Conservation (phyloP, 2,797 vertebrate species). For the Sarcophilus harrisii region DNA sequence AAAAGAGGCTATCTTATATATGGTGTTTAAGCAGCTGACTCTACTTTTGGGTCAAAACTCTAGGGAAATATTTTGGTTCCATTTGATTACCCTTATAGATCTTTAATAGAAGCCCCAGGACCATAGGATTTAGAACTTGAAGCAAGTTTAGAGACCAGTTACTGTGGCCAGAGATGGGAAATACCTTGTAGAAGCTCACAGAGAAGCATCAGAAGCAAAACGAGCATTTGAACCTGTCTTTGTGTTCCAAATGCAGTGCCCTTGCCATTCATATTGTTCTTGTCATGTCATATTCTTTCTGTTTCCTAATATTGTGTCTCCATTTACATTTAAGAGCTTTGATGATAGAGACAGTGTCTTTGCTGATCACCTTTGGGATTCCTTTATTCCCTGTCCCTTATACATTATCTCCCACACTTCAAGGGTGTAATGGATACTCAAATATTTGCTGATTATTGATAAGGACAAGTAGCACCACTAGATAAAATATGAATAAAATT, state of each 20-base stretch:
- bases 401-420: background rate
- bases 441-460: background rate
- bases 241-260: background rate
- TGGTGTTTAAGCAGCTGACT: background rate
- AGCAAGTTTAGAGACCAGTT: background rate
- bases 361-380: background rate
- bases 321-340: background rate
- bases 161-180: background rate
- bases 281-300: background rate
- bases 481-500: background rate
- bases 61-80: background rate
- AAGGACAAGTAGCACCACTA: background rate
- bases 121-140: background rate
- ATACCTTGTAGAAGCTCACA: background rate
- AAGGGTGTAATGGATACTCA: background rate
- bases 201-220: background rate
- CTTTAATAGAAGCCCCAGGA: background rate
- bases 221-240: background rate
- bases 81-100: background rate
- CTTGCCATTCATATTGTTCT: background rate
- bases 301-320: background rate
- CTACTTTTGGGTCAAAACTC: background rate
- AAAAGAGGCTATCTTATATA: background rate
- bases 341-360: background rate
- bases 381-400: background rate